A percentile compares a stretch with the other conserved stretches of the same genome.
Conservation (phyloP, 2,888 invertebrate genomes). For the Drosophila prostipennis region DNA sequence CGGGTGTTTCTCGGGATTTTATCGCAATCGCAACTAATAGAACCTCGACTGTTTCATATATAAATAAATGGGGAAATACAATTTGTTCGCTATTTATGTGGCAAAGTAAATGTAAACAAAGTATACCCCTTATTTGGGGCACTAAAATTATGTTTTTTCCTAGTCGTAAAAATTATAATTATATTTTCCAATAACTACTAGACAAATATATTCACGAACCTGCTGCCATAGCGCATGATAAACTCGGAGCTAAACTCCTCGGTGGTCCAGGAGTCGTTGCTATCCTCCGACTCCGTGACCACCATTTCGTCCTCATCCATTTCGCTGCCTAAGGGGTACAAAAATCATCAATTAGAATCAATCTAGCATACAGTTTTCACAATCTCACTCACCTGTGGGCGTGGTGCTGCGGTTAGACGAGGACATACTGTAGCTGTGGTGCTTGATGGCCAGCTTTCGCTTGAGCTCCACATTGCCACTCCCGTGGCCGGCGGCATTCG, state of each 20-base stretch:
- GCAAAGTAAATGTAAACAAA: neutral
- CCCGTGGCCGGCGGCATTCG: slow-evolving; percentile 44
- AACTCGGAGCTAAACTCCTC: slow-evolving; percentile 92
- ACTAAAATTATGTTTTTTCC: neutral
- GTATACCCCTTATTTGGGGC: neutral
- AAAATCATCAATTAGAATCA: neutral
- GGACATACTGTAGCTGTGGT: slow-evolving; percentile 87
- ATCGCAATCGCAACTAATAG: neutral
- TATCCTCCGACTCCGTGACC: slow-evolving; percentile 90
- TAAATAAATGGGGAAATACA: neutral
- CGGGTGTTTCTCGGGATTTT: neutral
- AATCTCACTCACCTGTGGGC: slow-evolving; percentile 86
- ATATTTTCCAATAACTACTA: neutral
- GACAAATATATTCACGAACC: slow-evolving; percentile 80
- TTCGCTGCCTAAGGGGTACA: slow-evolving; percentile 86
- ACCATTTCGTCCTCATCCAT: slow-evolving; percentile 89
- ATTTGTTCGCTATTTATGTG: no score
- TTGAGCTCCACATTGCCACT: slow-evolving; percentile 83
- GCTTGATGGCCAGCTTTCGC: slow-evolving; percentile 84
- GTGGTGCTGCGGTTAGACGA: slow-evolving; percentile 88
- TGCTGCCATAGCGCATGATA: slow-evolving; percentile 90
- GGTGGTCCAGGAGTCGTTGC: slow-evolving; percentile 92
- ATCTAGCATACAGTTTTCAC: neutral
- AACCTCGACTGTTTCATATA: no score
- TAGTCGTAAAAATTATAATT: neutral